These are phyloP conservation scores for Eumeta japonica DNA, from an alignment of 1,140 invertebrate genomes.

Conservation along the genomic window DNA sequence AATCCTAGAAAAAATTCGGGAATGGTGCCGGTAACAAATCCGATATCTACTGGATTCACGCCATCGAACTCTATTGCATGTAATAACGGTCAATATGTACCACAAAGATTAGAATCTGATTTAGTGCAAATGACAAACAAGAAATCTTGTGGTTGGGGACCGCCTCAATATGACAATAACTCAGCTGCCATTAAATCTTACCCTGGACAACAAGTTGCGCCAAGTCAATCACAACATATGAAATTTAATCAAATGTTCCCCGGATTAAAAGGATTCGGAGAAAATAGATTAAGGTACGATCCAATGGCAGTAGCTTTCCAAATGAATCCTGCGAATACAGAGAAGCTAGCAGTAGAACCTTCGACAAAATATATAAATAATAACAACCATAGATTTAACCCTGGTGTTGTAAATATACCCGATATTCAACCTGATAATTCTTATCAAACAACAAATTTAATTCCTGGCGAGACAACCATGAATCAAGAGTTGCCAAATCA, in stretches of 20 bases:
- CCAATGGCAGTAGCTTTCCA: conserved; percentile 49
- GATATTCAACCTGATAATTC: background rate
- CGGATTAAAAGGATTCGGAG: conserved; percentile 37
- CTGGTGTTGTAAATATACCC: background rate
- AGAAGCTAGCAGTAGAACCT: conserved; percentile 25
- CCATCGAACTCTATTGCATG: too few relatives aligned
- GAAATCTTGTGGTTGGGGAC: background rate
- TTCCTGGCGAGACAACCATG: background rate
- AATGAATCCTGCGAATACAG: conserved; percentile 50
- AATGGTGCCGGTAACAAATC: background rate
- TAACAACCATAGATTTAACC: background rate
- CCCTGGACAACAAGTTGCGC: background rate
- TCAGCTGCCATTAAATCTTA: too few relatives aligned
- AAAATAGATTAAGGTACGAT: too few relatives aligned
- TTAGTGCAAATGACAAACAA: too few relatives aligned
- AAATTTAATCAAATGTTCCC: conserved; percentile 51
- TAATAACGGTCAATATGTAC: conserved; percentile 4
- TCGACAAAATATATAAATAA: background rate
- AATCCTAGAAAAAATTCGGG: conserved; percentile 1
- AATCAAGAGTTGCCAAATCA: background rate
- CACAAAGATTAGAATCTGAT: too few relatives aligned
- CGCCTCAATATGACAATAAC: background rate
- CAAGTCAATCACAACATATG: too few relatives aligned
- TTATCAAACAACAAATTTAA: background rate
- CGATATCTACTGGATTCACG: too few relatives aligned